These are phyloP conservation scores for Dipodomys merriami DNA, from an alignment of 2,113 vertebrate genomes.

Conservation along the genomic window DNA sequence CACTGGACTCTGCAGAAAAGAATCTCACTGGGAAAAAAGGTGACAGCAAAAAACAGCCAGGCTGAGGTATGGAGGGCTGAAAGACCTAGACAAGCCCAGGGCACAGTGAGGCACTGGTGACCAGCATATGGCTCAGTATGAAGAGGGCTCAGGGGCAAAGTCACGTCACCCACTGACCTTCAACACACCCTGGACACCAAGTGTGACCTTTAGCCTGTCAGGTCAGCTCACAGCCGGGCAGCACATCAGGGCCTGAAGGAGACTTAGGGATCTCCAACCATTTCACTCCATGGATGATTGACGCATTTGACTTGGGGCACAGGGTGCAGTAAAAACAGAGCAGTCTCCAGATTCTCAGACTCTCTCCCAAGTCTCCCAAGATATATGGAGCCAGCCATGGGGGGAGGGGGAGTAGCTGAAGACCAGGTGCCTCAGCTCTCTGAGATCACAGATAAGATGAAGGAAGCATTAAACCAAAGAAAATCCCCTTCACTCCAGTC, in stretches of 20 bases:
- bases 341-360: neutral
- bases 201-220: neutral
- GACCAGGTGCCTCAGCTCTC: too few relatives aligned
- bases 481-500: neutral
- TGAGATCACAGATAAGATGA: neutral
- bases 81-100: neutral
- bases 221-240: neutral
- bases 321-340: neutral
- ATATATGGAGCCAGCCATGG: neutral
- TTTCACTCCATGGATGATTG: neutral
- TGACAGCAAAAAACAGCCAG: neutral
- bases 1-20: neutral
- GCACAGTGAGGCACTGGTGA: too few relatives aligned
- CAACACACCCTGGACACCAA: accelerated
- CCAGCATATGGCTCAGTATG: neutral
- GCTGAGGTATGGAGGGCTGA: neutral
- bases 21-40: neutral
- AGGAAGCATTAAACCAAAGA: neutral
- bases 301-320: too few relatives aligned
- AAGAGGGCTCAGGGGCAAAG: neutral
- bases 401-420: neutral
- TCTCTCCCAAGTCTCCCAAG: neutral
- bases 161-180: neutral
- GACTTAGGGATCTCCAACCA: neutral
- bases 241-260: neutral